These are phyloP conservation scores for Eretmocerus hayati DNA, from an alignment of 2,888 invertebrate genomes.

Conservation along the genomic window DNA sequence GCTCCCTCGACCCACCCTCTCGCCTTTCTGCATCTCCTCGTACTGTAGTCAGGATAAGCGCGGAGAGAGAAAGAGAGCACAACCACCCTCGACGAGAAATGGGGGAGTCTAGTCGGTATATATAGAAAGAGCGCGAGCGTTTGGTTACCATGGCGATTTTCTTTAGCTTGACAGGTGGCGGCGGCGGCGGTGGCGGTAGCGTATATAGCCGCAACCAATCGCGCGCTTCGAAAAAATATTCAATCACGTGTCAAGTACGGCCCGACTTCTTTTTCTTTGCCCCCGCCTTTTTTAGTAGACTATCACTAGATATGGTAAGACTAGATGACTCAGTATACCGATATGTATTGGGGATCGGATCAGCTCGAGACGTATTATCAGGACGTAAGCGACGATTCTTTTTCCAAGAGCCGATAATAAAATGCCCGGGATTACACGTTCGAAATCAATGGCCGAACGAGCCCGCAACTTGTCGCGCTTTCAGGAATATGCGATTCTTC, in stretches of 20 bases:
- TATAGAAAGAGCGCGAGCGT: no score
- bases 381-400: no score
- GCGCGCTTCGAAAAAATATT: constrained; percentile 46
- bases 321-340: no score
- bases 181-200: constrained; percentile 18
- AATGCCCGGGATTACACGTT: constrained; percentile 44
- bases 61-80: constrained; percentile 10
- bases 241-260: constrained; percentile 46
- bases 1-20: not conserved
- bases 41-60: not conserved
- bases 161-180: constrained; percentile 44
- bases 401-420: constrained; percentile 42
- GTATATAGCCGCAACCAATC: constrained; percentile 42
- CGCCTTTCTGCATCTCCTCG: not conserved
- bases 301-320: no score
- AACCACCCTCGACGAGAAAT: constrained; percentile 13
- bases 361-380: no score
- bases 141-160: constrained; percentile 45
- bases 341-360: no score
- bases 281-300: not conserved
- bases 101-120: constrained; percentile 25
- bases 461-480: no score
- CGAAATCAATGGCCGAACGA: constrained; percentile 43
- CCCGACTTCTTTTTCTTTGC: constrained; percentile 6
- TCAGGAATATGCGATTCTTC: not conserved